Evolutionary conservation across 2,888 invertebrate species (phyloP), one percentile per base, ranked within the genome.

Genomic region (Phyllotreta cruciferae): DNA sequence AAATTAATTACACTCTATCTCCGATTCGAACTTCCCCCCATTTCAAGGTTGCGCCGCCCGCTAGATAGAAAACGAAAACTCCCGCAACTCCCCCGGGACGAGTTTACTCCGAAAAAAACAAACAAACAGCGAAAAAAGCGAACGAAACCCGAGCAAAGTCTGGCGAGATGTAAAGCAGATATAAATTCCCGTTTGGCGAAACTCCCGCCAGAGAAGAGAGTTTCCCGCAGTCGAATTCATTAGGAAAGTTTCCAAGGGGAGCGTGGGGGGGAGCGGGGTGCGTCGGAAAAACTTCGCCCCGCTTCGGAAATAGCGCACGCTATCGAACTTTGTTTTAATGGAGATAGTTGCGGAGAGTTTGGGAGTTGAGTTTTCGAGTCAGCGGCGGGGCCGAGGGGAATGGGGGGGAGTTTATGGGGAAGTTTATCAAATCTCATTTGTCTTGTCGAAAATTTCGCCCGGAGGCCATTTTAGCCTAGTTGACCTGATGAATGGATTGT

Each of bases 261-360:
- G 24, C 24, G 24, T 1, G 24, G 2, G 2, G 24, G 24, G 24
- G 2, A 1, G 24, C 1, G 24, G 24, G 24, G 24, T 1, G 24
- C 24, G 24, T 24, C 24, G 24, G 64, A 69, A 69, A 68, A 67
- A 69, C 58, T 69, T 67, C 63, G 65, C 66, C 62, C 60, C 24
- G 24, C 24, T 4, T 58, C 56, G 69, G 64, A 66, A 68, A 63
- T 68, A n/a, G n/a, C n/a, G n/a, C 61, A 52, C 62, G 69, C 66
- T 67, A 69, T 69, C 69, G 63, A 68, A 70, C 68, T 70, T 70
- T 70, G 68, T 72, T 71, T 24, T 73, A 71, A 73, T 73, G 71
- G 73, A 70, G 71, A 72, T 73, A 24, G 24, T 24, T 24, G 24
- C 24, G 24, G 24, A 71, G 73, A 71, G 73, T 73, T 71, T 45